Evolutionary conservation across 2,113 vertebrate genomes (phyloP), one percentile per base, ranked within the genome.

Genomic region (Callocephalon fimbriatum): DNA sequence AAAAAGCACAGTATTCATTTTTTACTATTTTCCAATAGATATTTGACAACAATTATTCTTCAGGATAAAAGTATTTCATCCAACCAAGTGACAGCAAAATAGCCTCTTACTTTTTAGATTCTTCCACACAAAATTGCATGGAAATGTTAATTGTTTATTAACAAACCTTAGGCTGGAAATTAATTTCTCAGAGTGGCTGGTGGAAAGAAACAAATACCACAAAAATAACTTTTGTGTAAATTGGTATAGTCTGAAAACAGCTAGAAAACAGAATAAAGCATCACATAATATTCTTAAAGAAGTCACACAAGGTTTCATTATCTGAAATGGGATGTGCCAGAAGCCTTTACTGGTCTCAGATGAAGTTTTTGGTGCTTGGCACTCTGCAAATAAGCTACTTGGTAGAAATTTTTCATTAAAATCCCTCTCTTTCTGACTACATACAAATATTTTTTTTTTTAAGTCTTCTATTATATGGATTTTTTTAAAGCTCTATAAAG

Each of bases 291-390:
- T 35, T 86, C 26, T 67, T 35, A 72, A 72, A 82, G 45, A 87
- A 95, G 44, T 61, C n/a, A 90, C 67, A 53, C 37, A 86, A 92
- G 3, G n/a, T 72, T 85, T 96, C 89, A 90, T 91, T 79, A 90
- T 66, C 48, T 75, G 85, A 78, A 70, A 75, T 72, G 21, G 26
- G 45, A 63, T 51, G 44, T n/a, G 71, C 4, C 53, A 61, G 56
- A 88, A 92, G 51, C 47, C n/a, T 72, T 72, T 79, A 90, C 72
- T 85, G 90, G 90, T 90, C 85, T 95, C 47, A 32, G 48, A 68
- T 45, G 44, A 82, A 80, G 6, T 31, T 88, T 92, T 79, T 65
- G 27, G 16, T 94, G 16, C 71, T 65, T 54, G 25, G 35, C 32
- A 66, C 7, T 68, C 31, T 61, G 27, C 27, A 95, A 88, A 95